These are phyloP conservation scores for Drosophila tripunctata DNA, from an alignment of 2,888 invertebrate genomes.

Conservation along the genomic window DNA sequence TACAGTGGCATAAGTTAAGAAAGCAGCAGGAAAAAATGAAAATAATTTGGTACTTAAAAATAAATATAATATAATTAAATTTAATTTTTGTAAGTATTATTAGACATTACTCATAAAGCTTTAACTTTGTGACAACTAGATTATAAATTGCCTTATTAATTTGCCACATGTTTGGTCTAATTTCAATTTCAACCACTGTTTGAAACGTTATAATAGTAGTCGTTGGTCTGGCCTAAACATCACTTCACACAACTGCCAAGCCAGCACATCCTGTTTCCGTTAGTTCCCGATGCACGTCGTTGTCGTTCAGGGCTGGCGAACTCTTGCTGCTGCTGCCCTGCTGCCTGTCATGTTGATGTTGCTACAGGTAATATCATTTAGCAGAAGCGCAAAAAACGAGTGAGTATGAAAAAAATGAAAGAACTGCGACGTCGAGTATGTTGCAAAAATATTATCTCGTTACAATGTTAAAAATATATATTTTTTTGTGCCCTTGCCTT, in stretches of 20 bases:
- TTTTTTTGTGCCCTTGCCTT: slow-evolving; percentile 44
- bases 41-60: too few relatives aligned
- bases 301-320: too few relatives aligned
- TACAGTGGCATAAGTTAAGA: background rate
- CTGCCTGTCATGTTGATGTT: slow-evolving; percentile 71
- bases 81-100: too few relatives aligned
- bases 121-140: too few relatives aligned
- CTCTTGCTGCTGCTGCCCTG: slow-evolving; percentile 7
- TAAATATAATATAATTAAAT: too few relatives aligned
- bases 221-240: slow-evolving; percentile 66
- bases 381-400: slow-evolving; percentile 41
- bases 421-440: slow-evolving; percentile 46
- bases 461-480: slow-evolving; percentile 66
- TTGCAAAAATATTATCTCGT: slow-evolving; percentile 78
- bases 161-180: too few relatives aligned
- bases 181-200: too few relatives aligned
- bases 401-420: slow-evolving; percentile 9
- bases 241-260: slow-evolving; percentile 78
- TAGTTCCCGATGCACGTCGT: slow-evolving; percentile 65
- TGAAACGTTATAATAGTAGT: slow-evolving; percentile 9
- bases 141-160: too few relatives aligned
- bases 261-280: slow-evolving; percentile 79
- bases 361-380: slow-evolving; percentile 81
- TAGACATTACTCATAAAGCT: too few relatives aligned
- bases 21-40: background rate